Percentiles rank a stretch among this genome's conserved stretches.
Conservation (phyloP, 2,888 invertebrate genomes). For the Pseudanteris insignis region DNA sequence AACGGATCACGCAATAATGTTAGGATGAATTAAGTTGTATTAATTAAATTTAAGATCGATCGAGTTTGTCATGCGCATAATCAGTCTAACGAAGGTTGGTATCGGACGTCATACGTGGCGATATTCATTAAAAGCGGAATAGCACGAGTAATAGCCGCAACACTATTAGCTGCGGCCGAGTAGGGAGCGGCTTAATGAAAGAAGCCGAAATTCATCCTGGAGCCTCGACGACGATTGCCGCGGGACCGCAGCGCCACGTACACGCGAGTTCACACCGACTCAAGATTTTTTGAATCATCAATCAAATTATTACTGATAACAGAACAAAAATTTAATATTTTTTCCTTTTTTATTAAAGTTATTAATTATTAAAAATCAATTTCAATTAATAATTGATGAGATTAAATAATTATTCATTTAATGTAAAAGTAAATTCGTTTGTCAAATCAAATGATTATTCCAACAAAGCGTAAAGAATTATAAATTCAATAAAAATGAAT, state of each 20-base stretch:
- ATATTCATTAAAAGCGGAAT: conserved; percentile 55
- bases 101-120: conserved; percentile 44
- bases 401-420: too few relatives aligned
- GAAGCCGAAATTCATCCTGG: conserved; percentile 40
- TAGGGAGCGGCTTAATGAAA: conserved; percentile 43
- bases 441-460: too few relatives aligned
- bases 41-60: conserved; percentile 42
- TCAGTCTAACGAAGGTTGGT: conserved; percentile 38
- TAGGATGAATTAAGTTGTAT: conserved; percentile 41
- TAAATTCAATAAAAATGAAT: too few relatives aligned
- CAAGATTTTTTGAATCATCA: conserved; percentile 14
- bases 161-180: conserved; percentile 52
- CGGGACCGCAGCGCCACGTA: conserved; percentile 18
- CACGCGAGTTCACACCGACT: background rate
- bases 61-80: conserved; percentile 43
- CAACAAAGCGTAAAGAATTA: too few relatives aligned
- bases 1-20: conserved; percentile 29
- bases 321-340: too few relatives aligned
- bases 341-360: too few relatives aligned
- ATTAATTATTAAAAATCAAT: too few relatives aligned
- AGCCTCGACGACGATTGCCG: conserved; percentile 41
- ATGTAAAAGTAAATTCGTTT: too few relatives aligned
- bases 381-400: too few relatives aligned
- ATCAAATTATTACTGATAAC: too few relatives aligned
- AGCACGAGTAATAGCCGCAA: conserved; percentile 55